Percentiles rank a stretch among this genome's conserved stretches.
Conservation (phyloP, 2,888 invertebrate genomes). For the Hemistola chrysoprasaria region DNA sequence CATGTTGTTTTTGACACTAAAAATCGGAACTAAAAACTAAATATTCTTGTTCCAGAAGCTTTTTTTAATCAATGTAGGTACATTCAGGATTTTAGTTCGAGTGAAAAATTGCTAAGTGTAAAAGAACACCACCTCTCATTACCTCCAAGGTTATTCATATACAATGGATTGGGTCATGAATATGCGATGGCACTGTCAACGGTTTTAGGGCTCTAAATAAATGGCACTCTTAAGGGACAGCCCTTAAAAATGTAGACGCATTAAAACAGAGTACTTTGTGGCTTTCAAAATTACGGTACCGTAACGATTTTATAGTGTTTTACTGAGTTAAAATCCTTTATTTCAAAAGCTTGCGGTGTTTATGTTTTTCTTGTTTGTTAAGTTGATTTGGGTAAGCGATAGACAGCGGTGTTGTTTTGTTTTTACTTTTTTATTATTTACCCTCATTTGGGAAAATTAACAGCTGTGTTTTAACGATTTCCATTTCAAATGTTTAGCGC, state of each 20-base stretch:
- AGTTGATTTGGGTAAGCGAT: too few relatives aligned
- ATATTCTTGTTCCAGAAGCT: too few relatives aligned
- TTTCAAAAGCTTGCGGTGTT: too few relatives aligned
- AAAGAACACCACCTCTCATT: slow-evolving; percentile 11
- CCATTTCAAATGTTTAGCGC: too few relatives aligned
- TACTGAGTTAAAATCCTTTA: slow-evolving; percentile 3
- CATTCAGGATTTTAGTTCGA: background rate
- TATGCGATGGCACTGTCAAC: slow-evolving; percentile 62
- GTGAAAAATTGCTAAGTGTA: slow-evolving; percentile 2
- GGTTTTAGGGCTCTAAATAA: slow-evolving; percentile 55
- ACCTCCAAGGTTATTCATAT: slow-evolving; percentile 47
- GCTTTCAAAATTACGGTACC: slow-evolving; percentile 5
- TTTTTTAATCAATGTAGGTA: too few relatives aligned
- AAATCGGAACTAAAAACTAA: too few relatives aligned
- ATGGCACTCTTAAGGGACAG: slow-evolving; percentile 47
- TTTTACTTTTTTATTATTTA: too few relatives aligned
- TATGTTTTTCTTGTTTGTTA: too few relatives aligned
- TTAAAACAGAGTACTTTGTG: slow-evolving; percentile 19
- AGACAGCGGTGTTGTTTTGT: too few relatives aligned
- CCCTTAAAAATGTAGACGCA: slow-evolving; percentile 27
- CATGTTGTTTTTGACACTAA: too few relatives aligned
- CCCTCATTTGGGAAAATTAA: too few relatives aligned
- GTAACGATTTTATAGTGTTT: slow-evolving; percentile 10
- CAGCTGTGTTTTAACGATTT: too few relatives aligned
- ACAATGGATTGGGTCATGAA: slow-evolving; percentile 58